Percentiles rank a stretch among this genome's conserved stretches.
phyloP scores from a whole-genome alignment of 2,113 vertebrate genomes.

The Chaetura pelagica region DNA sequence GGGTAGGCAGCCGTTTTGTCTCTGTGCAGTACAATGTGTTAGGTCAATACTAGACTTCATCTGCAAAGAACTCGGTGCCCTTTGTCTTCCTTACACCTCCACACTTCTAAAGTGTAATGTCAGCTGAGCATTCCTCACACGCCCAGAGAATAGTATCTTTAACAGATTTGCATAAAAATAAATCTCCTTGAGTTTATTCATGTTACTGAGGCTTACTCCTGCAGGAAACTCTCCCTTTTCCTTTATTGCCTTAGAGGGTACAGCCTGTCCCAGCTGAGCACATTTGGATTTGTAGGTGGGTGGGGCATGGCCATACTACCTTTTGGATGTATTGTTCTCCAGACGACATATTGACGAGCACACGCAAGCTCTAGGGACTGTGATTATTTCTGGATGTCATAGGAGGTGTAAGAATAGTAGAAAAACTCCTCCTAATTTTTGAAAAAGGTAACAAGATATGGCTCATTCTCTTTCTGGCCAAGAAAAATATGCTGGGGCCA shows the following conservation, averaged over 20 bases:
- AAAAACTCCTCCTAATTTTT: background rate
- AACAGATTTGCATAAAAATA: background rate
- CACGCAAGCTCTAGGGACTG: background rate
- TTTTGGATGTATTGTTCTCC: background rate
- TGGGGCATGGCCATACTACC: background rate
- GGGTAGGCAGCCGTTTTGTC: background rate
- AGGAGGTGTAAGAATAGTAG: background rate
- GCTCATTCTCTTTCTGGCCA: background rate
- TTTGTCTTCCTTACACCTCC: background rate
- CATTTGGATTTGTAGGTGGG: background rate
- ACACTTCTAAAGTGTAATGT: background rate
- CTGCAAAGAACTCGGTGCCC: background rate
- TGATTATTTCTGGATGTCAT: background rate
- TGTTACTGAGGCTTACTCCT: background rate
- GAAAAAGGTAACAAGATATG: background rate
- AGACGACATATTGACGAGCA: background rate
- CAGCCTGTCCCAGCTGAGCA: background rate
- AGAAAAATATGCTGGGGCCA: background rate
- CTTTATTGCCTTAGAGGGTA: background rate
- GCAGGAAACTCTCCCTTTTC: constrained; percentile 10
- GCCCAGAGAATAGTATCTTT: background rate
- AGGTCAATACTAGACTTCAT: background rate
- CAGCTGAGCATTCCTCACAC: background rate
- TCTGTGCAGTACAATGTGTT: background rate
- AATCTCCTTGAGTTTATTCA: background rate